Base-by-base conservation (phyloP, 2,797 vertebrate species). In the Gobio occitaniae region DNA sequence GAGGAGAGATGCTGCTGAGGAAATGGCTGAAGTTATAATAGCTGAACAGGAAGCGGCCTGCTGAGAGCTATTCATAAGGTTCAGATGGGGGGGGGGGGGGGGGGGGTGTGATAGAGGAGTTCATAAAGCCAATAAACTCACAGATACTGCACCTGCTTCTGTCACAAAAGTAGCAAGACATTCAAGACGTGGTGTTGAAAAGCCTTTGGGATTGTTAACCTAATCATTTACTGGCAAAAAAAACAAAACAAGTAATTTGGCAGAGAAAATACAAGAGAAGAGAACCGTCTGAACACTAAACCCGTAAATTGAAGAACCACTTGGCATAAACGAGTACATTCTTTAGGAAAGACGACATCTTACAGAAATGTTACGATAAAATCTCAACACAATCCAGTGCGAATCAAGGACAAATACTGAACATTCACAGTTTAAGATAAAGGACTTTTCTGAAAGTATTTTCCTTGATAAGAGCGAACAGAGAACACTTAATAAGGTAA, bases 381-480 rank as follows among this genome's bases (percentile, higher is more conserved):
- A 81, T 93, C 93, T 91, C 91, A 94, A 94, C 92, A 95, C 93
- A 92, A 90, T 92, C 90, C 85, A 92, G 91, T 93, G 92, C 89
- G 93, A 89, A 93, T 92, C 89, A 93, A 94, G 90, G 91, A 95
- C 93, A 92, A 93, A 92, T 88, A 91, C 88, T 91, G 90, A 90
- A 94, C 93, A 92, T 92, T 90, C 90, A 95, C 93, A 82, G 92
- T 91, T 92, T 93, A 91, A 91, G 91, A 92, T 89, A 70, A 70
- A 92, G 91, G 86, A 87, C 54, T 71, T 78, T 83, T 85, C 72
- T 75, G 52, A 84, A 85, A 82, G 68, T 74, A 63, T 61, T 65
- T 66, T 71, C 56, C 41, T 75, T 86, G 50, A 76, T 68, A 75
- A 66, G 47, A 76, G 47, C n/a, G 6, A 71, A 84, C 74, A 83